Percentiles rank a stretch among this genome's conserved stretches.
phyloP scores from a whole-genome alignment of 2,888 invertebrate genomes.

The Apeira syringaria region DNA sequence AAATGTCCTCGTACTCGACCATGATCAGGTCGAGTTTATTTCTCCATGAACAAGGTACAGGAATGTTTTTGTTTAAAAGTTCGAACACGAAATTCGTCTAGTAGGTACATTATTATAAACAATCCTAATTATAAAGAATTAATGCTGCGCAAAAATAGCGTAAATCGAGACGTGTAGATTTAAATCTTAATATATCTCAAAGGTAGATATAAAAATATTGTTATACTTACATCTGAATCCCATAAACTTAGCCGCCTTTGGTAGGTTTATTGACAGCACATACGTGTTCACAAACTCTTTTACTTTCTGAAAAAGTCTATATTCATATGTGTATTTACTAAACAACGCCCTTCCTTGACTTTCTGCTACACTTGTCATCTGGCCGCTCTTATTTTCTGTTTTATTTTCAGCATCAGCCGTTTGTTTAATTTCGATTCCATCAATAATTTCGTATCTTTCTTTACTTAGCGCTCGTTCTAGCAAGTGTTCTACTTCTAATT shows the following conservation, averaged over 20 bases:
- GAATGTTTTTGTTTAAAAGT: no score
- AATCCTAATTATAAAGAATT: no score
- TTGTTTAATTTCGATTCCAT: slow-evolving; percentile 81
- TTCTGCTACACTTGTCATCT: slow-evolving; percentile 18
- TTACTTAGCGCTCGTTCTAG: slow-evolving; percentile 82
- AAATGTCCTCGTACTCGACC: no score
- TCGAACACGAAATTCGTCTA: no score
- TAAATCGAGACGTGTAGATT: no score
- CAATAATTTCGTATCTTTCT: slow-evolving; percentile 82
- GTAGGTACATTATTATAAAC: no score
- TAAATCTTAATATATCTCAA: no score
- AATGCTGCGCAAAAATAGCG: no score
- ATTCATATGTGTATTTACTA: slow-evolving; percentile 71
- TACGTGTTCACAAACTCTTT: slow-evolving; percentile 84
- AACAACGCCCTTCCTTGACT: slow-evolving; percentile 62
- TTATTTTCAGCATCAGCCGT: slow-evolving; percentile 22
- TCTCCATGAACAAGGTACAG: no score
- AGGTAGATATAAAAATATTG: no score
- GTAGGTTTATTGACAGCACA: slow-evolving; percentile 86
- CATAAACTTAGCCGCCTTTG: slow-evolving; percentile 86
- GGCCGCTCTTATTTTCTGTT: slow-evolving; percentile 23
- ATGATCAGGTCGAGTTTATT: no score
- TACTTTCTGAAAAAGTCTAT: slow-evolving; percentile 83
- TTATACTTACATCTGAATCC: slow-evolving; percentile 84
- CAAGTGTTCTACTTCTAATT: slow-evolving; percentile 79